Evolutionary conservation across 2,797 vertebrate species (phyloP).

Genomic region (Chelon auratus): DNA sequence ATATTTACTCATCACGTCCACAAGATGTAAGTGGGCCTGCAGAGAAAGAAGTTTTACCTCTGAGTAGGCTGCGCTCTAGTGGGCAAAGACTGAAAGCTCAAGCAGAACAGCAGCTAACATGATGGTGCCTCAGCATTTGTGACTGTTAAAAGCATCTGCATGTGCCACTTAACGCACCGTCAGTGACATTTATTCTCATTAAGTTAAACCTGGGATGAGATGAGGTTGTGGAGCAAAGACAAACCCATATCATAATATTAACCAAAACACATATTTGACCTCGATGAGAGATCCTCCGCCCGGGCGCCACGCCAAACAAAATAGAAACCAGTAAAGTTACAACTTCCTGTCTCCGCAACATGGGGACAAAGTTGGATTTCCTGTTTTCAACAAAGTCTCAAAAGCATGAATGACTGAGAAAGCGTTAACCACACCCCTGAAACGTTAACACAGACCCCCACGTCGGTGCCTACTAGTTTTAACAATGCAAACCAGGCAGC

Average conservation of each 20-base stretch:
- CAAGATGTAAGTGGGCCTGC: background rate
- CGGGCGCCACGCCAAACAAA: background rate
- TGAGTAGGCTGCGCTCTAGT: constrained; percentile 77
- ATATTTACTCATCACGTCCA: background rate
- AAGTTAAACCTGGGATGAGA: background rate
- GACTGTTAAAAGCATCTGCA: background rate
- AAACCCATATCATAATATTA: background rate
- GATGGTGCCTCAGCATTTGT: background rate
- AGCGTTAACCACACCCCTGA: constrained; percentile 29
- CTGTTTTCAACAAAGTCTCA: constrained; percentile 67
- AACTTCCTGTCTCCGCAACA: constrained; percentile 57
- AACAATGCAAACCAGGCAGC: background rate
- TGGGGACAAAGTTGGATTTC: constrained; percentile 59
- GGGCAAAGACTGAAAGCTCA: constrained; percentile 58
- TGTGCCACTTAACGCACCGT: background rate
- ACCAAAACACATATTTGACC: background rate
- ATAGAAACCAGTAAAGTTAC: constrained; percentile 32
- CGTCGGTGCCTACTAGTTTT: constrained; percentile 5
- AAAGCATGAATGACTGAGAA: constrained; percentile 65
- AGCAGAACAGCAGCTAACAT: constrained; percentile 3
- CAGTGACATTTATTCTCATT: background rate
- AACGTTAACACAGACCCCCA: constrained; percentile 19
- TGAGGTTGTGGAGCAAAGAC: background rate
- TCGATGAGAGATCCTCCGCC: constrained; percentile 20
- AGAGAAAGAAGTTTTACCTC: constrained; percentile 22